Evolutionary conservation across 1,140 invertebrate genomes (phyloP), one percentile per base, ranked within the genome.

Genomic region (Stegodyphus mimosarum): DNA sequence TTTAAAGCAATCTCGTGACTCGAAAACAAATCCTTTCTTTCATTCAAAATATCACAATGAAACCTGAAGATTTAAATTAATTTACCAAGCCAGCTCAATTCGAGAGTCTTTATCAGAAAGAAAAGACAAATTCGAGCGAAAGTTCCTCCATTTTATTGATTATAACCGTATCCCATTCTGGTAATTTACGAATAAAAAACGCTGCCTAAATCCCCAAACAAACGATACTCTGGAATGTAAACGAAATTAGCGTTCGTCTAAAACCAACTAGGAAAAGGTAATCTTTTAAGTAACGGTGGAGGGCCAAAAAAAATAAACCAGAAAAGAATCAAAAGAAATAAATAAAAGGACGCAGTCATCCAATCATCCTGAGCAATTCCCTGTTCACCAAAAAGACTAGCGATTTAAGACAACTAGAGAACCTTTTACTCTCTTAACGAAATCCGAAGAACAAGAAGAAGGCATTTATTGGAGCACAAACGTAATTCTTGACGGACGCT

Each of bases 191-290:
- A 49, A 63, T 66, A 77, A 60, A 55, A 77, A 77, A 67, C 75
- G 48, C 17, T 50, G 75, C 51, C 48, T 52, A 67, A 77, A 77
- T 77, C 75, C 75, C 75, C 17, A 77, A 67, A 77, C 75, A 66
- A 77, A 77, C 75, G 67, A 75, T 75, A 60, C 55, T 52, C 53
- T 63, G 52, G 18, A 75, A 77, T 77, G 75, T 77, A 77, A 77
- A 77, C 75, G 75, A 77, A 77, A 77, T 77, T 77, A 77, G 75
- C 67, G 75, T 67, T 66, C 75, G 64, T 63, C 63, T 64, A 64
- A 77, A 77, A 77, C 48, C 64, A 49, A 67, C 75, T 77, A 67
- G 67, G 75, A 67, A 77, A 77, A 77, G 75, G 75, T 77, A 63
- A 77, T 77, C 75, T 77, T 77, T 77, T 77, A 77, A 77, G 75